Conservation (phyloP, 1,140 invertebrate species). For the Halictus rubicundus region DNA sequence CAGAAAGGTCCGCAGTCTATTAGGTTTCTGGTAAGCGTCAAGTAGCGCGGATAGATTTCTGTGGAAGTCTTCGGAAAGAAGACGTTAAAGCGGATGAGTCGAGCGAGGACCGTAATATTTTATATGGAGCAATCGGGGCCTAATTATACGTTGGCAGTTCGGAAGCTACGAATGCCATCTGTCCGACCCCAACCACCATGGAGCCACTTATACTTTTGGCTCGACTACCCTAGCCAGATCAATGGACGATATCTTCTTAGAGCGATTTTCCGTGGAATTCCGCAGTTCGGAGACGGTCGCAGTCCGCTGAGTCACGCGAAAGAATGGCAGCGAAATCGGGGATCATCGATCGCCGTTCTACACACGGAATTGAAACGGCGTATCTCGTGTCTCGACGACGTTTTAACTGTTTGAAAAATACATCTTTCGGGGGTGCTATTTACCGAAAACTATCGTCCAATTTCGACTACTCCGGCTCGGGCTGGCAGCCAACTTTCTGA, state of each 20-base stretch:
- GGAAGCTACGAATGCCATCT: background rate
- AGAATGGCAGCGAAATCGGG: background rate
- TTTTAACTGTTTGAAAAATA: background rate
- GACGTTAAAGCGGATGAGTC: too few relatives aligned
- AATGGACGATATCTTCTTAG: conserved; percentile 5
- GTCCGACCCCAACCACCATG: background rate
- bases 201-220: conserved; percentile 7
- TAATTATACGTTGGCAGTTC: background rate
- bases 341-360: background rate
- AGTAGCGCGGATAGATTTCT: too few relatives aligned
- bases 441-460: background rate
- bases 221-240: background rate
- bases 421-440: background rate
- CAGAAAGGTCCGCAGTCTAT: too few relatives aligned
- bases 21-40: too few relatives aligned
- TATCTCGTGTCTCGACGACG: background rate
- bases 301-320: background rate
- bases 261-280: background rate
- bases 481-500: conserved; percentile 5
- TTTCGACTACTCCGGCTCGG: too few relatives aligned
- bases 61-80: background rate
- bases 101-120: background rate
- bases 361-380: background rate
- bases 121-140: background rate
- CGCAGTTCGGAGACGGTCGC: background rate